phyloP scores from a whole-genome alignment of 2,888 invertebrate genomes.

The Dysmachus trigonus region DNA sequence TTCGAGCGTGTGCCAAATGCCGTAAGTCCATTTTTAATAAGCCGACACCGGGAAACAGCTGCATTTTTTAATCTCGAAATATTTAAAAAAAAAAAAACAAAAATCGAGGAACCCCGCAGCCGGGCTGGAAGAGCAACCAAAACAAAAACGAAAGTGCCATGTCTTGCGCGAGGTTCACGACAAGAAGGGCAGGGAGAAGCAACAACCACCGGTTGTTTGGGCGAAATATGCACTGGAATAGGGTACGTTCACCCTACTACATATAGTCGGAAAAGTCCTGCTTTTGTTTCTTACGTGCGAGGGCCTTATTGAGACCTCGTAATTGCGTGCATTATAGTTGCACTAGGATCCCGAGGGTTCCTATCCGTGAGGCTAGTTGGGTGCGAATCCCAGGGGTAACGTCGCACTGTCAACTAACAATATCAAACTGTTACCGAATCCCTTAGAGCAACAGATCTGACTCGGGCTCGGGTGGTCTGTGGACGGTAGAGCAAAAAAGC shows the following conservation, averaged over 20 bases:
- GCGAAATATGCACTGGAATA: background rate
- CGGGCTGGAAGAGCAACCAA: conserved; percentile 5
- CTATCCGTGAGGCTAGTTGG: background rate
- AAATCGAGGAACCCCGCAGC: background rate
- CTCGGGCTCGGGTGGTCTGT: background rate
- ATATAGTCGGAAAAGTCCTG: too few relatives aligned
- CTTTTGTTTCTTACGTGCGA: conserved; percentile 6
- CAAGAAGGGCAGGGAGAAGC: background rate
- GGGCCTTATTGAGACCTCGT: conserved; percentile 28
- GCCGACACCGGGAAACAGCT: conserved; percentile 20
- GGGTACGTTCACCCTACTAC: conserved; percentile 34
- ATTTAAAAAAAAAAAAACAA: background rate
- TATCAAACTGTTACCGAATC: conserved; percentile 13
- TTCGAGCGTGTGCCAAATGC: conserved; percentile 30
- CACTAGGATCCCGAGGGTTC: background rate
- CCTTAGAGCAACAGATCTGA: conserved; percentile 10
- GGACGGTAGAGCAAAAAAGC: background rate
- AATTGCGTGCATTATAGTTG: conserved; percentile 33
- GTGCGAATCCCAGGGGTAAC: background rate
- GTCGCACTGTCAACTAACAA: background rate
- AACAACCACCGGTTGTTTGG: conserved; percentile 38
- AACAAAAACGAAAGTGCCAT: background rate
- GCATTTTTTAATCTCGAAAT: conserved; percentile 32
- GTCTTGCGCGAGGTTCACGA: background rate
- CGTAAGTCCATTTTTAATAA: conserved; percentile 19